Base-by-base conservation (phyloP, 2,888 invertebrate species). In the Ectobius pallidus region DNA sequence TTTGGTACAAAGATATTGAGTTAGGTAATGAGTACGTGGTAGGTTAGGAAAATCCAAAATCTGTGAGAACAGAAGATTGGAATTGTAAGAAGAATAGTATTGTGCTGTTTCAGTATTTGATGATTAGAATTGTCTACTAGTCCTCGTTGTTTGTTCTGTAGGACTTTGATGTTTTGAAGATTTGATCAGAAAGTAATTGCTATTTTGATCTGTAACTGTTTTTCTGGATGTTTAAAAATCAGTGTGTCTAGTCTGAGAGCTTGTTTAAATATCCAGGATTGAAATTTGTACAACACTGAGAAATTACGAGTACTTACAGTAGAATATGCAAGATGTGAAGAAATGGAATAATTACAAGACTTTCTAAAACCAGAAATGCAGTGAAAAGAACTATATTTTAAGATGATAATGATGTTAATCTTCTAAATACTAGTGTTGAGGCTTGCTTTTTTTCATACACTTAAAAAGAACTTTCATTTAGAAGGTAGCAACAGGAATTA, bases 141-240 rank as follows among this genome's bases (percentile, higher is more conserved):
- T 52, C 52, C n/a, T 20, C 7, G 22, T 52, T 52, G 52, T 52
- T 52, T 52, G 52, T 52, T 9, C 25, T 22, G 52, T 52, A 52
- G 52, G 25, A 52, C 20, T 4, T 52, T 18, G 52, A 52, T 52
- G 52, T 52, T 25, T 49, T 49, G 18, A 49, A 20, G 49, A 11
- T 7, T 7, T 34, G 34, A 20, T 52, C 2, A 25, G 14, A 25
- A 52, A 52, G 9, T 52, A 9, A 20, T 20, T 46, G 46, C 25
- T 52, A 25, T 52, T 52, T 25, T 52, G 11, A 25, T 52, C 14
- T 52, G 52, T 52, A 34, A 52, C 22, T 6, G 9, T 25, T 25
- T 11, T 52, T 1, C 25, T 52, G 25, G 52, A 22, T 52, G 52
- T 52, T 52, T 25, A 52, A 25, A 52, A 11, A 52, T 52, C 52